Conservation (phyloP, 2,888 invertebrate genomes). For the Lottia scabra region DNA sequence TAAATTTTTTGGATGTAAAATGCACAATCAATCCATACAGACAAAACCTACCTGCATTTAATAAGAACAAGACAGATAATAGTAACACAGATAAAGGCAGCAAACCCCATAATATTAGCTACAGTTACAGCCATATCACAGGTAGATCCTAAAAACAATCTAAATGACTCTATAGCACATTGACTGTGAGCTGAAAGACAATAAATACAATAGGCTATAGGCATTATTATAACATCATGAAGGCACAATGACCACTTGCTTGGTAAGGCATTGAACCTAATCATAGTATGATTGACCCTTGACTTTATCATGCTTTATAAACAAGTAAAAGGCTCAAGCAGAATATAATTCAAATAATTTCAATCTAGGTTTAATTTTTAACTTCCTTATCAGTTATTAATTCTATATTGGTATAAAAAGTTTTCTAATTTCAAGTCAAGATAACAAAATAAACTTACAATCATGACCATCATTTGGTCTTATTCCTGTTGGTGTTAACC, state of each 20-base stretch:
- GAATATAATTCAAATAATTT: too few relatives aligned
- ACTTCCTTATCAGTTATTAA: too few relatives aligned
- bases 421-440: not conserved
- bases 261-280: too few relatives aligned
- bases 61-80: slow-evolving; percentile 76
- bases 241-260: too few relatives aligned
- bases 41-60: slow-evolving; percentile 73
- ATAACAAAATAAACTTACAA: slow-evolving; percentile 33
- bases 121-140: slow-evolving; percentile 82
- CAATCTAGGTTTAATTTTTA: too few relatives aligned
- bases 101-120: slow-evolving; percentile 76
- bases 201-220: too few relatives aligned
- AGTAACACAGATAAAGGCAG: slow-evolving; percentile 73
- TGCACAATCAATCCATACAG: not conserved
- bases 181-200: slow-evolving; percentile 68
- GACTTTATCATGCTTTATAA: too few relatives aligned
- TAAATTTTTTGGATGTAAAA: too few relatives aligned
- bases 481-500: slow-evolving; percentile 76
- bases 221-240: too few relatives aligned
- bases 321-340: too few relatives aligned
- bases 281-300: too few relatives aligned
- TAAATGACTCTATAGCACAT: slow-evolving; percentile 79
- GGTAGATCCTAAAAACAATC: slow-evolving; percentile 77
- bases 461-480: slow-evolving; percentile 75
- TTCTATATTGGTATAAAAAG: too few relatives aligned